Percentiles rank a stretch among this genome's conserved stretches.
Conservation (phyloP, 2,797 vertebrate genomes). For the Cacajao melanocephalus region DNA sequence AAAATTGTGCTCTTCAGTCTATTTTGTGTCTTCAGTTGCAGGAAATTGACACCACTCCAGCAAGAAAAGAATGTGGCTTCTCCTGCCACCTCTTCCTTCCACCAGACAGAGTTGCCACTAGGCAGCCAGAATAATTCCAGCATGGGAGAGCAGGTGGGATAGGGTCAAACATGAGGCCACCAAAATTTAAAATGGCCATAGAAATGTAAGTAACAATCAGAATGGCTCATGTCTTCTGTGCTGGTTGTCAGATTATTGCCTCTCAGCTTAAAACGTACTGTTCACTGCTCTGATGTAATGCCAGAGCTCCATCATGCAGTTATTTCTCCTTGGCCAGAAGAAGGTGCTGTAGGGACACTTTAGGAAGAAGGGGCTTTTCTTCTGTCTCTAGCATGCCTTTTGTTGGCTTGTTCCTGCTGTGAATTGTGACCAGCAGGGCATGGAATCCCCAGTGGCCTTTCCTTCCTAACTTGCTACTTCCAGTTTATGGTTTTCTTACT, state of each 20-base stretch:
- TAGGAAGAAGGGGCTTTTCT: not conserved
- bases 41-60: not conserved
- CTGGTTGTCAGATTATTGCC: not conserved
- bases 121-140: not conserved
- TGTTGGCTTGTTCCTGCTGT: not conserved
- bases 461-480: no score
- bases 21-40: not conserved
- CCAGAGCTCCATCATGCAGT: not conserved
- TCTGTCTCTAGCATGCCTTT: not conserved
- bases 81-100: not conserved
- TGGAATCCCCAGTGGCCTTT: no score
- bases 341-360: not conserved
- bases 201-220: not conserved
- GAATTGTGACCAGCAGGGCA: not conserved
- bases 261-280: not conserved
- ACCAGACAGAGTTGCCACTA: not conserved
- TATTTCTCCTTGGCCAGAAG: not conserved
- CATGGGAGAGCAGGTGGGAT: not conserved
- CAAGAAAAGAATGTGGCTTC: not conserved
- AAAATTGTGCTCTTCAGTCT: not conserved
- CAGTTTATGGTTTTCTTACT: not conserved
- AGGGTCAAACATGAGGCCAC: not conserved
- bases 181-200: not conserved
- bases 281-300: not conserved
- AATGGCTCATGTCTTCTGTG: not conserved